Percentiles rank a stretch among this genome's conserved stretches.
These are phyloP conservation scores for Embidobia sp. DNA, from an alignment of 2,888 invertebrate genomes.

Conservation along the genomic window DNA sequence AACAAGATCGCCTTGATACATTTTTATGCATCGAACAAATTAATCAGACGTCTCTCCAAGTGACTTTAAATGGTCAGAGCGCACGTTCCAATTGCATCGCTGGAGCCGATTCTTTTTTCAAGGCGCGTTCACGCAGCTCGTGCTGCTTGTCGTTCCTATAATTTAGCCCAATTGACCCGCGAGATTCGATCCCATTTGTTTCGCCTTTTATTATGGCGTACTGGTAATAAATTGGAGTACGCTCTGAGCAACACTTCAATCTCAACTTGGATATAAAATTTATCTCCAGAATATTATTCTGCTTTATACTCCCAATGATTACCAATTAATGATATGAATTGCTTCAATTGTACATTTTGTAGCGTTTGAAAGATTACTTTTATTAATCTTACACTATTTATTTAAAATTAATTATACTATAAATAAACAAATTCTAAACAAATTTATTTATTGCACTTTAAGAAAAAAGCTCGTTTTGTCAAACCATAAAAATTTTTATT, in stretches of 20 bases:
- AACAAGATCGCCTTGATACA: conserved; percentile 53
- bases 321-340: too few relatives aligned
- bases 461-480: too few relatives aligned
- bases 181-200: conserved; percentile 73
- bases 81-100: conserved; percentile 61
- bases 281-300: too few relatives aligned
- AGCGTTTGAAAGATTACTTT: too few relatives aligned
- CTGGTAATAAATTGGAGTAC: conserved; percentile 30
- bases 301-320: too few relatives aligned
- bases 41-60: conserved; percentile 51
- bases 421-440: too few relatives aligned
- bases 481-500: too few relatives aligned
- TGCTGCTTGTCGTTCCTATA: conserved; percentile 68
- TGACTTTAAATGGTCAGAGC: conserved; percentile 58
- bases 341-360: too few relatives aligned
- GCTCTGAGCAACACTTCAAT: conserved; percentile 19
- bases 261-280: background rate
- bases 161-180: conserved; percentile 75
- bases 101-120: conserved; percentile 70
- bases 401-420: too few relatives aligned
- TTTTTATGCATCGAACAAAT: conserved; percentile 57
- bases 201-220: conserved; percentile 55
- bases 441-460: too few relatives aligned
- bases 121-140: conserved; percentile 68
- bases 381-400: too few relatives aligned